Percentiles rank a stretch among this genome's conserved stretches.
Evolutionary conservation across 2,113 vertebrate species (phyloP).

Genomic region (Butorides virescens): DNA sequence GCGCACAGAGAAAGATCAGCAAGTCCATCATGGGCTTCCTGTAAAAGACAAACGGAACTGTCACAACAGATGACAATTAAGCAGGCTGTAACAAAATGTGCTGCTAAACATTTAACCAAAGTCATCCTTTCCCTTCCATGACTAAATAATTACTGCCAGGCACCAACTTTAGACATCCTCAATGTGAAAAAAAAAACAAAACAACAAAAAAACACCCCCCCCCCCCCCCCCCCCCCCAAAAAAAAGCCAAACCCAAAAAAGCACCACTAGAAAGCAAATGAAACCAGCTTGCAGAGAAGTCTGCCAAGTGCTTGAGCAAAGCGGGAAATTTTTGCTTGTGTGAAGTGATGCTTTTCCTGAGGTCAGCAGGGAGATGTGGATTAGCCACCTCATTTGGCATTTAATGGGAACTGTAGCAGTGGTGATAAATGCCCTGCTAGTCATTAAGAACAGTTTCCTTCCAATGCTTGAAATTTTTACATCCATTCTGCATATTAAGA

Average conservation of each 20-base stretch:
- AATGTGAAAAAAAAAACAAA: neutral
- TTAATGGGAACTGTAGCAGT: neutral
- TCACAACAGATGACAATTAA: slow-evolving; percentile 14
- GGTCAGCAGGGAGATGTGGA: neutral
- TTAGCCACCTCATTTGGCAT: neutral
- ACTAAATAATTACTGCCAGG: neutral
- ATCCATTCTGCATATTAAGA: neutral
- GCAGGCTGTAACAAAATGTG: neutral
- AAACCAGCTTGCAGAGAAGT: neutral
- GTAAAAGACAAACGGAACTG: slow-evolving; percentile 55
- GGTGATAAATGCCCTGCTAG: neutral
- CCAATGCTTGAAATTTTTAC: neutral
- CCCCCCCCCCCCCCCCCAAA: too few relatives aligned
- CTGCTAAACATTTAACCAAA: neutral
- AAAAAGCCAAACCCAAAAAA: neutral
- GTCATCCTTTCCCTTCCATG: neutral
- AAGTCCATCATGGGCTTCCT: slow-evolving; percentile 97
- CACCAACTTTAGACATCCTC: neutral
- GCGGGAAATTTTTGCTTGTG: neutral
- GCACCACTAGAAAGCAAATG: neutral
- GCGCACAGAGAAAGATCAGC: slow-evolving; percentile 90
- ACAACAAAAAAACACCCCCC: too few relatives aligned
- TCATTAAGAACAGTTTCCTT: neutral
- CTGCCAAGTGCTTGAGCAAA: neutral
- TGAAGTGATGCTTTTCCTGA: neutral